These are phyloP conservation scores for Haliclystus octoradiatus DNA, from an alignment of 30 jellyfish, hydroid and myxozoan species.

Conservation along the genomic window DNA sequence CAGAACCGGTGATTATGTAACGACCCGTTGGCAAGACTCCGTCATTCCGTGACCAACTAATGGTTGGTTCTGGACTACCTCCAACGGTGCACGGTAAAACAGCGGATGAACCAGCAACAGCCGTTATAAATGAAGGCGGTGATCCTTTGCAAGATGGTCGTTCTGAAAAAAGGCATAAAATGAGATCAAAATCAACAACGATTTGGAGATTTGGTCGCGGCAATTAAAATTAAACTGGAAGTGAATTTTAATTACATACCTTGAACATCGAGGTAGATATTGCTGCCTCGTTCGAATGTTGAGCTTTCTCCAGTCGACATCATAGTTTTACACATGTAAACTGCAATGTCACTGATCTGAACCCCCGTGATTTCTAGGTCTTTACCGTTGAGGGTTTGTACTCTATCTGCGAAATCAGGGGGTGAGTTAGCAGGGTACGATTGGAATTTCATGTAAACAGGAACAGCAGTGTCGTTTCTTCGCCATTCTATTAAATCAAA, in stretches of 20 bases:
- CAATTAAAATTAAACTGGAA: too few species aligned
- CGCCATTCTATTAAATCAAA: conserved; percentile 45
- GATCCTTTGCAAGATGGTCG: conserved; percentile 7
- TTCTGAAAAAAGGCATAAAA: not conserved
- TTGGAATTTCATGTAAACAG: conserved; percentile 18
- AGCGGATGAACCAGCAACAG: conserved; percentile 48
- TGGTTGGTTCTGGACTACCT: conserved; percentile 79
- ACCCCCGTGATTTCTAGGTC: conserved; percentile 37
- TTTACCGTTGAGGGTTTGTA: conserved; percentile 8
- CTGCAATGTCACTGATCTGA: conserved; percentile 32
- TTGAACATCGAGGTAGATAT: conserved; percentile 16
- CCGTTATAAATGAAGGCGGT: not conserved
- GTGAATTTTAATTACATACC: too few species aligned
- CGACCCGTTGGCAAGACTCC: conserved; percentile 35
- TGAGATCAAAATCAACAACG: too few species aligned
- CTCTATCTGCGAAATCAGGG: conserved; percentile 13
- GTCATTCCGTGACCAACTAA: conserved; percentile 53
- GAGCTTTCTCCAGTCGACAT: conserved; percentile 12
- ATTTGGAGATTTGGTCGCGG: too few species aligned
- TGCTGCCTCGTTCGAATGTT: conserved; percentile 20
- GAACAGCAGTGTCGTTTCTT: conserved; percentile 35
- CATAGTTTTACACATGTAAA: conserved; percentile 29
- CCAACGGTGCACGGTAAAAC: conserved; percentile 60
- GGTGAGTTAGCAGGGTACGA: conserved; percentile 8
- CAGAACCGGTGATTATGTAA: conserved; percentile 41